Evolutionary conservation across 2,888 invertebrate genomes (phyloP), one percentile per base, ranked within the genome.

Genomic region (Orthonevra nobilis): DNA sequence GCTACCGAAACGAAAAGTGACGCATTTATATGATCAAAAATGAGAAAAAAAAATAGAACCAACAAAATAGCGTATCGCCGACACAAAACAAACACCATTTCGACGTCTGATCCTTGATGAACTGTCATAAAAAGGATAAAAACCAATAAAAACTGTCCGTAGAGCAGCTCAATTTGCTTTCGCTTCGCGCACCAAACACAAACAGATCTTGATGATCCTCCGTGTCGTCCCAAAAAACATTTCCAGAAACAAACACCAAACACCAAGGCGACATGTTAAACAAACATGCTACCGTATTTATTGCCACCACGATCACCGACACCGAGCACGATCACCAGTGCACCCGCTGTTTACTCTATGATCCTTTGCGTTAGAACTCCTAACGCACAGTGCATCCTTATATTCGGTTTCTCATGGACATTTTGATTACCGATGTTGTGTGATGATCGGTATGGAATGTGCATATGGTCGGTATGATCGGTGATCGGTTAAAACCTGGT

Each of bases 211-310:
- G 52, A 36, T 26, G 32, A 12, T 63, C 17, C 36, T 46, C 40
- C 17, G 38, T 40, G 34, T n/a, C n/a, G n/a, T 48, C 48, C 60
- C 28, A 30, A 36, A 69, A 50, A 42, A 34, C 32, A 40, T 26
- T 12, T 19, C 0, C 6, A 23, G 23, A 30, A 40, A 68, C 1
- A 17, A 23, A 64, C 30, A 48, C 54, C 5, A 23, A 58, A 38
- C 32, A 54, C 58, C 58, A 14, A 32, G 36, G 60, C 77, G 79
- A 79, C 79, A 79, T 79, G 79, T 73, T 79, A 38, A 79, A 66
- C 72, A 79, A 79, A 79, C 73, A 79, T 56, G 79, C 79, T 79
- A 79, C 79, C 54, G 79, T 36, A 79, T 79, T 73, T 79, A 72
- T 73, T 70, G 56, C 77, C 54, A 60, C 54, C 12, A n/a, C n/a